These are phyloP conservation scores for Antheraea assamensis DNA, from an alignment of 2,888 invertebrate genomes.

Conservation along the genomic window DNA sequence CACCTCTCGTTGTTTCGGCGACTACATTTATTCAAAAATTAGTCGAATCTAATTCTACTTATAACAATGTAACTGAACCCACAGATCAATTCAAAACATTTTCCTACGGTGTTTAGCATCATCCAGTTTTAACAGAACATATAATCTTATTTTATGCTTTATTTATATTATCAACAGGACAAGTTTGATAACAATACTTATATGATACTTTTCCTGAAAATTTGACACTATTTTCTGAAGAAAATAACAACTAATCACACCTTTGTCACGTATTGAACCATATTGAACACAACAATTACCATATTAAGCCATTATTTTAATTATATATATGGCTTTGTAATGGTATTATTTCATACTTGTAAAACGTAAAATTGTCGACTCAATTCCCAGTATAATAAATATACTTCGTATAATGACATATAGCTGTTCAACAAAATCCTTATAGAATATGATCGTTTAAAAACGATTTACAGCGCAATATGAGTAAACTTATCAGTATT, in stretches of 20 bases:
- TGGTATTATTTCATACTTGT: not conserved
- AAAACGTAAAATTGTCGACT: not conserved
- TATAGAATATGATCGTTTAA: conserved; percentile 43
- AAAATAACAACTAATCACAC: too few species aligned
- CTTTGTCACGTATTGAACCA: too few species aligned
- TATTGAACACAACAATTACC: not conserved
- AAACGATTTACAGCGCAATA: conserved; percentile 43
- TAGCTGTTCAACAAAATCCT: conserved; percentile 26
- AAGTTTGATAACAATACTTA: too few species aligned
- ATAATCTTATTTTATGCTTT: too few species aligned
- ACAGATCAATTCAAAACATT: too few species aligned
- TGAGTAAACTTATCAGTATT: conserved; percentile 69
- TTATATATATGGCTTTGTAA: not conserved
- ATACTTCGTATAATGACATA: conserved; percentile 28
- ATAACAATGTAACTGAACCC: too few species aligned
- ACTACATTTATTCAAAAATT: not conserved
- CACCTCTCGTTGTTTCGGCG: not conserved
- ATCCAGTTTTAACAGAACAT: too few species aligned
- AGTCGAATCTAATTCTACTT: too few species aligned
- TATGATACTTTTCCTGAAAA: too few species aligned
- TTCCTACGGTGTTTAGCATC: too few species aligned
- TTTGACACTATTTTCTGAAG: not conserved
- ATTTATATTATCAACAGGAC: too few species aligned
- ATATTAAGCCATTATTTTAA: not conserved
- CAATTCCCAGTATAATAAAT: not conserved